Evolutionary conservation across 92 coral and sea anemone species (phyloP).

Genomic region (Porites evermanni): DNA sequence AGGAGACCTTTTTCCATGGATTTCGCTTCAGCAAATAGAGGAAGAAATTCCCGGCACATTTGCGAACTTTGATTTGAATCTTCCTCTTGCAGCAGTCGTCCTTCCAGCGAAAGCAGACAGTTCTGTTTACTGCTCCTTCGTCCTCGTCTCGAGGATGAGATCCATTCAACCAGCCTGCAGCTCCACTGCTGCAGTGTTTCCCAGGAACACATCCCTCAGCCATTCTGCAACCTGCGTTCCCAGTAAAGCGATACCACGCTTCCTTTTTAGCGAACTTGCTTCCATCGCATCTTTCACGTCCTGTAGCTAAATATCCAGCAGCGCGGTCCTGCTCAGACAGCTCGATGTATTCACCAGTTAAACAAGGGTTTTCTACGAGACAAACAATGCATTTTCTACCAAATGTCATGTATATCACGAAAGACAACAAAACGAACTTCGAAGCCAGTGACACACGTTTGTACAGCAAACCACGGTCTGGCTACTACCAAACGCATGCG

Average conservation of each 20-base stretch:
- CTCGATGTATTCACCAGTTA: slow-evolving; percentile 19
- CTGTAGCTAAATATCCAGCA: neutral
- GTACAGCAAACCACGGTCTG: too few species aligned
- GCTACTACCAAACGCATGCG: too few species aligned
- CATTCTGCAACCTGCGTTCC: slow-evolving; percentile 36
- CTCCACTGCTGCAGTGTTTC: slow-evolving; percentile 21
- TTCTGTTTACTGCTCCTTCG: slow-evolving; percentile 36
- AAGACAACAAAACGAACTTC: too few species aligned
- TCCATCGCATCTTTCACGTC: slow-evolving; percentile 4
- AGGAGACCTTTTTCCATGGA: slow-evolving; percentile 9
- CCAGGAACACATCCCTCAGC: slow-evolving; percentile 32
- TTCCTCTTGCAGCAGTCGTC: slow-evolving; percentile 40
- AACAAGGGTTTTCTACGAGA: slow-evolving; percentile 29
- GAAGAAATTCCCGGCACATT: slow-evolving; percentile 21
- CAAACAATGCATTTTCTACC: neutral
- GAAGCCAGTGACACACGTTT: too few species aligned
- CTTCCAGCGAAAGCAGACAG: slow-evolving; percentile 40
- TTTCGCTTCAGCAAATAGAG: slow-evolving; percentile 23
- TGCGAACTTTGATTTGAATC: slow-evolving; percentile 21
- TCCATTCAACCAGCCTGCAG: slow-evolving; percentile 38
- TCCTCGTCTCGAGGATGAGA: slow-evolving; percentile 12
- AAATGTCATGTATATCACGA: too few species aligned
- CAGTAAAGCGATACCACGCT: slow-evolving; percentile 43
- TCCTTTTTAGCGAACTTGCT: neutral
- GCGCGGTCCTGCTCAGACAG: slow-evolving; percentile 33